Evolutionary conservation across 2,113 vertebrate genomes (phyloP).

Genomic region (Tylochromis polylepis): DNA sequence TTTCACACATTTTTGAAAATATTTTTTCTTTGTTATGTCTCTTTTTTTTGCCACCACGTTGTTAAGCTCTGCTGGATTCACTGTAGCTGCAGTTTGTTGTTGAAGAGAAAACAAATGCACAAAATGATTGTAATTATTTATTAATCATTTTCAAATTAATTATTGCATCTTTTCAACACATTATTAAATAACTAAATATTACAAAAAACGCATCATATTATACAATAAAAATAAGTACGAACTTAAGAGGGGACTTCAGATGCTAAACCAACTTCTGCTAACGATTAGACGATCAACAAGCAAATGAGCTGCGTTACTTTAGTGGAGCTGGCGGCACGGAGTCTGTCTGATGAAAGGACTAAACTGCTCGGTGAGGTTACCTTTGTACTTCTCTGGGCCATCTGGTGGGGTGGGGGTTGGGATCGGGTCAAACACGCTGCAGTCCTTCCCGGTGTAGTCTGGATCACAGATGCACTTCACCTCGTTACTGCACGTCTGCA

Average conservation of each 20-base stretch:
- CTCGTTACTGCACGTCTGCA: conserved; percentile 90
- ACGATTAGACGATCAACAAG: background rate
- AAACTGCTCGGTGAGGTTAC: conserved; percentile 54
- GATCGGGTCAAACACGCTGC: conserved; percentile 89
- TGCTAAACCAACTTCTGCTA: background rate
- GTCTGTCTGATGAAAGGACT: background rate
- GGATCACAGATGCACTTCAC: conserved; percentile 91
- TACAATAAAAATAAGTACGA: background rate
- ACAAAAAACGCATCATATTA: background rate
- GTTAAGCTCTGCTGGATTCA: background rate
- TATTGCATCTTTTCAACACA: background rate
- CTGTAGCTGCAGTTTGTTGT: background rate
- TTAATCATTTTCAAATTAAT: background rate
- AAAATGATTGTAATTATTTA: background rate
- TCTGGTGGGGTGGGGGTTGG: conserved; percentile 80
- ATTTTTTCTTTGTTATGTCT: background rate
- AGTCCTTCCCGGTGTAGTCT: conserved; percentile 94
- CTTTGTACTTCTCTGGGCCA: conserved; percentile 81
- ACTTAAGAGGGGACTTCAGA: background rate
- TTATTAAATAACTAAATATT: background rate
- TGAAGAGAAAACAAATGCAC: background rate
- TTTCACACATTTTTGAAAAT: background rate
- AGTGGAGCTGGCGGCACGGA: background rate
- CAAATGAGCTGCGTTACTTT: background rate
- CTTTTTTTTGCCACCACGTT: background rate